Base-by-base conservation (phyloP, 37 sponge, comb jelly and placozoan species). In the Ephydatia muelleri region DNA sequence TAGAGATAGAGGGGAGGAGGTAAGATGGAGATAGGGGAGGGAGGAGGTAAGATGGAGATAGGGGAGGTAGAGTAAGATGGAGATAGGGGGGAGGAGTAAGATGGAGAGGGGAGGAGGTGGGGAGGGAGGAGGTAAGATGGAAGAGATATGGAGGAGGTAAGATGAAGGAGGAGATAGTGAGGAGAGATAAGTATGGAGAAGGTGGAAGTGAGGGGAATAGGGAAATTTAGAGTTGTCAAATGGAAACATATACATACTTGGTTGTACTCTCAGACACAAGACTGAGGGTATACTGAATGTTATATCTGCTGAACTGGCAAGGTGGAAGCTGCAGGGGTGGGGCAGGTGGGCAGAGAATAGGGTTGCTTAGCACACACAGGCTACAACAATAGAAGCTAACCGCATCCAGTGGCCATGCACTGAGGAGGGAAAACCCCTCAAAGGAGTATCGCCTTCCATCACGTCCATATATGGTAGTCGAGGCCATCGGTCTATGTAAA, bases 401-500 rank as follows among this genome's bases (percentile, higher is more conserved):
- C 37, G 5, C 3, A 27, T 75, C 64, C 65, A 84, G 68, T 36
- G 84, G 67, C 34, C 74, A 37, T 57, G 35, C 5, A 35, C n/a
- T 75, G 64, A 43, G 64, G 3, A 84, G n/a, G n/a, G 76, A 84
- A 38, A 75, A 84, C 12, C 84, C 84, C n/a, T 76, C 84, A 33
- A 84, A 84, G 31, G 34, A 19, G 72, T 71, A 84, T 13, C 65
- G 23, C 34, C 43, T 75, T 34, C 74, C 84, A 65, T 84, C 84
- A 14, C 29, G 35, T 0, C 32, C 26, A 27, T 37, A 39, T 16
- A 32, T 27, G 67, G 76, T 33, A 65, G 66, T 49, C 32, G n/a
- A 34, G 82, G 25, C 82, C 36, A 34, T 30, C 36, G 27, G 26
- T 38, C 68, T 39, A 43, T 8, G 57, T 14, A 13, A 57, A 13